A percentile compares a stretch with the other conserved stretches of the same genome.
Evolutionary conservation across 2,113 vertebrate species (phyloP).

Genomic region (Pavo muticus): DNA sequence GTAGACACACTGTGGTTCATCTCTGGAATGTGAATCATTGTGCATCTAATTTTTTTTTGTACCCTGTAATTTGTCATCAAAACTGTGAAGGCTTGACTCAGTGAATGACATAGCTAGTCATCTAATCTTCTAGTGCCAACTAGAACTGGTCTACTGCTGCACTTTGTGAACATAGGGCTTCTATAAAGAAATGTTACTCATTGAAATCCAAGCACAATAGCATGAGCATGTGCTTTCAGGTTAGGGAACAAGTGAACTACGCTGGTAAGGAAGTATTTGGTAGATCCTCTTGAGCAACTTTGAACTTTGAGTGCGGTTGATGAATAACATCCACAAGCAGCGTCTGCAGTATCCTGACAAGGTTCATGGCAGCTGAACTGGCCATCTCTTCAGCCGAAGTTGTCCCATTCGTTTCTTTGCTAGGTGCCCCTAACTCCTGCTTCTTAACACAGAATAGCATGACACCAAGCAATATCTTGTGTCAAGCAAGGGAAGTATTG

Average conservation of each 20-base stretch:
- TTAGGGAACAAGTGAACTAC: neutral
- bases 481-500: neutral
- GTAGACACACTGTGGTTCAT: neutral
- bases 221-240: neutral
- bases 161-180: neutral
- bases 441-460: neutral
- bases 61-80: neutral
- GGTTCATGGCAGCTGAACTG: neutral
- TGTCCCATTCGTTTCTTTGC: neutral
- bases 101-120: neutral
- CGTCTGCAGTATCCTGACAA: neutral
- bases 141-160: neutral
- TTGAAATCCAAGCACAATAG: neutral
- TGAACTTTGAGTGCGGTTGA: neutral
- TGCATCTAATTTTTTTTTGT: neutral
- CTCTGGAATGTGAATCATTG: neutral
- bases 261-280: neutral
- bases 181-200: neutral
- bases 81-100: neutral
- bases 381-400: neutral
- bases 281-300: neutral
- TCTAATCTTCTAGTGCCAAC: neutral
- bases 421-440: neutral
- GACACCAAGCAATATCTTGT: neutral
- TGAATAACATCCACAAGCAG: neutral